A percentile compares a stretch with the other conserved stretches of the same genome.
phyloP scores from a whole-genome alignment of 2,113 vertebrate species.

The Australoheros scitulus region DNA sequence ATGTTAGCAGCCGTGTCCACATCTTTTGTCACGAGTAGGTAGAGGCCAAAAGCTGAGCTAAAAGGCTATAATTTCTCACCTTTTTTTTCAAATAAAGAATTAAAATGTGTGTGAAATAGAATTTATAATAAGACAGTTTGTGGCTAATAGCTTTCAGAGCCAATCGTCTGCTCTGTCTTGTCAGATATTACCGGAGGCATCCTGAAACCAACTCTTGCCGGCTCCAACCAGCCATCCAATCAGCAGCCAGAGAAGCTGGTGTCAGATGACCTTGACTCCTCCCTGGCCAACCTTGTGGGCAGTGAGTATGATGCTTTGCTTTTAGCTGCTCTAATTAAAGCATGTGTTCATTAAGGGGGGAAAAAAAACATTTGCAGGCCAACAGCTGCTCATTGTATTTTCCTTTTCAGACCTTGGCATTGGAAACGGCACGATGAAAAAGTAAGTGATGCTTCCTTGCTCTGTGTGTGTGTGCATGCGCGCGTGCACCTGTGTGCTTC shows the following conservation, averaged over 20 bases:
- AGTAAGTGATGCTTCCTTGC: conserved; percentile 80
- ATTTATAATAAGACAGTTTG: background rate
- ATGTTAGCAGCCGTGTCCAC: background rate
- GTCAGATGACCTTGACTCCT: conserved; percentile 97
- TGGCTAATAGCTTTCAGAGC: background rate
- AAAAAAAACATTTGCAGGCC: background rate
- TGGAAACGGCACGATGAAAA: conserved; percentile 96
- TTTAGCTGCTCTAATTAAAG: conserved; percentile 9
- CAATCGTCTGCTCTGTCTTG: background rate
- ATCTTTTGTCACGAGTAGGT: background rate
- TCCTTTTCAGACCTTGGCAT: conserved; percentile 90
- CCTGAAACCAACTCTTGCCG: conserved; percentile 93
- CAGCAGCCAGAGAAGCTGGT: conserved; percentile 92
- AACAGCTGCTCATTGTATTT: background rate
- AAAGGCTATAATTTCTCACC: background rate
- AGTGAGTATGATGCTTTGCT: conserved; percentile 84
- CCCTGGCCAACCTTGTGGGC: conserved; percentile 96
- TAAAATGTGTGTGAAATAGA: background rate
- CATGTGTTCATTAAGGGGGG: background rate
- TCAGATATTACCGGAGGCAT: conserved; percentile 90
- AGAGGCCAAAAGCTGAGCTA: background rate
- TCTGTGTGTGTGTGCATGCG: background rate
- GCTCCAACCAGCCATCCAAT: conserved; percentile 87
- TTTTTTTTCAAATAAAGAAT: background rate
- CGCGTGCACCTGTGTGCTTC: background rate